These are phyloP conservation scores for Myotis planiceps DNA, from an alignment of 2,797 vertebrate genomes.

Conservation along the genomic window DNA sequence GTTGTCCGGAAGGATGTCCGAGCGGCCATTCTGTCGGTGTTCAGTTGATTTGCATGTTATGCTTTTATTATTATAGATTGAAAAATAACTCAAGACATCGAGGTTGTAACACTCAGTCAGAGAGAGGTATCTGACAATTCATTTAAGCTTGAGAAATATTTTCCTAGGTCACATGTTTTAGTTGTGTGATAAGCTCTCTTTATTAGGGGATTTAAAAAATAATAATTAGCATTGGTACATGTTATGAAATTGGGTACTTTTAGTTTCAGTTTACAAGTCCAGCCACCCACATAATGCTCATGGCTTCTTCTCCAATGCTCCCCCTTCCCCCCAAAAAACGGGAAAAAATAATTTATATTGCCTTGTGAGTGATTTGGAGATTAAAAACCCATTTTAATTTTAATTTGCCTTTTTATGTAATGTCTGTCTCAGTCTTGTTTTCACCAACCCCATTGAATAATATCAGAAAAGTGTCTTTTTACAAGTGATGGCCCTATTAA, in stretches of 20 bases:
- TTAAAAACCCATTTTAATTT: slow-evolving; percentile 49
- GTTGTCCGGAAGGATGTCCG: no score
- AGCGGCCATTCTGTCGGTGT: no score
- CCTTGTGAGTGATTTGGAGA: slow-evolving; percentile 29
- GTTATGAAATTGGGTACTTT: slow-evolving; percentile 22
- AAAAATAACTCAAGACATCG: slow-evolving; percentile 47
- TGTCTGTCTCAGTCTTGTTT: slow-evolving; percentile 42
- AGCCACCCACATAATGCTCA: not conserved
- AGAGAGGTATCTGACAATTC: not conserved
- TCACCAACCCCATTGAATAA: slow-evolving; percentile 42
- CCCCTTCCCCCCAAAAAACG: not conserved
- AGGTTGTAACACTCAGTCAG: not conserved
- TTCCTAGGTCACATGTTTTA: slow-evolving; percentile 27
- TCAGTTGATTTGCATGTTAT: no score
- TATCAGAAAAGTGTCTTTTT: slow-evolving; percentile 51
- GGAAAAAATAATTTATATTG: slow-evolving; percentile 9
- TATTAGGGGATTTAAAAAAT: not conserved
- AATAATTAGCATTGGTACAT: not conserved
- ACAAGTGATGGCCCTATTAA: slow-evolving; percentile 34
- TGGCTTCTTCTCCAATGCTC: not conserved
- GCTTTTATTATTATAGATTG: not conserved
- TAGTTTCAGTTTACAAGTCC: slow-evolving; percentile 4
- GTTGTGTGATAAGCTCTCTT: not conserved
- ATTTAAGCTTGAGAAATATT: slow-evolving; percentile 37
- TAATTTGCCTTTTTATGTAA: slow-evolving; percentile 32